Evolutionary conservation across 2,113 vertebrate genomes (phyloP), one percentile per base, ranked within the genome.

Genomic region (Casuarius casuarius): DNA sequence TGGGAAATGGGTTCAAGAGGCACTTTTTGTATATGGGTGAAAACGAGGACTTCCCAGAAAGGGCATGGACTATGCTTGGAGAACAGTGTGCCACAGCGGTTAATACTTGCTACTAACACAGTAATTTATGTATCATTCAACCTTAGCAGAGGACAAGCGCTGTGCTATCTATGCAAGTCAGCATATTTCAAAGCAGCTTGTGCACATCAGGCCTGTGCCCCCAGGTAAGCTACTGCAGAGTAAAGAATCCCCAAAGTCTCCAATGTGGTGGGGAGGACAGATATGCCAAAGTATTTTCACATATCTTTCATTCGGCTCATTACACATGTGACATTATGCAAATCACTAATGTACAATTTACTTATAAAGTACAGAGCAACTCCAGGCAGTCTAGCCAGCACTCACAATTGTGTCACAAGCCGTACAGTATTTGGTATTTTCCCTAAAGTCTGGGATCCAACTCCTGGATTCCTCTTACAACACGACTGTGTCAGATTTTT

Each of bases 231-330:
- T 48, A 48, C 46, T 48, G 18, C 7, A 48, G 46, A 48, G 46
- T 48, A 48, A 59, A 59, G 31, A 59, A 17, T 58, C 31, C 31
- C 17, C 16, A 17, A 59, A 31, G 56, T 20, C 33, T 23, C 31
- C 78, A 44, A 28, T 0, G 14, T 56, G 26, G 23, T 14, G 9
- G 29, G 5, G 7, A 22, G 21, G 15, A 68, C 1, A 2, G 78
- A 20, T 28, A 38, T 10, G 59, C 40, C 66, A 18, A 46, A 70
- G n/a, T 1, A 0, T 16, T 21, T 52, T 42, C 49, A 33, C 33
- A 40, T 46, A 5, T 7, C 1, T 0, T 23, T 35, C 51, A 2
- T n/a, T 71, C 1, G 0, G 17, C 58, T 72, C 33, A 13, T 0
- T 0, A 7, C 58, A 42, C 2, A 0, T 59, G 29, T 35, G 29